A percentile compares a stretch with the other conserved stretches of the same genome.
phyloP scores from a whole-genome alignment of 1,140 invertebrate genomes.

The Orius insidiosus region DNA sequence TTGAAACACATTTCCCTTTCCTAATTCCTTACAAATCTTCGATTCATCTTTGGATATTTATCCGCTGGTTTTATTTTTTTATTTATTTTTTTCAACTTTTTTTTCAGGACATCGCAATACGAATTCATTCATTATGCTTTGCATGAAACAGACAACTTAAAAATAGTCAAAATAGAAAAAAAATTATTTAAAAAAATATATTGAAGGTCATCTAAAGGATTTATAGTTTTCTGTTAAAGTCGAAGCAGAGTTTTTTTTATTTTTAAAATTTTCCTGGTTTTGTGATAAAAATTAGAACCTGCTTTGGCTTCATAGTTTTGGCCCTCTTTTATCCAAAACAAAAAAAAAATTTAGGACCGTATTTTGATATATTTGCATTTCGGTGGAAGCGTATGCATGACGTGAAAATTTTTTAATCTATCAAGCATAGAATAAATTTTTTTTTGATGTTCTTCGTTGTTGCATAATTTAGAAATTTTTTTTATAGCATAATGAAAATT shows the following conservation, averaged over 20 bases:
- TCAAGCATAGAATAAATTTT: background rate
- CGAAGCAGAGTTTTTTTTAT: no score
- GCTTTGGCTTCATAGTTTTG: slow-evolving; percentile 21
- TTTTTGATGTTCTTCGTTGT: background rate
- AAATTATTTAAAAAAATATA: no score
- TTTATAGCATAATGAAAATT: background rate
- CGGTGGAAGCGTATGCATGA: slow-evolving; percentile 2
- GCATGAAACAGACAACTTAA: no score
- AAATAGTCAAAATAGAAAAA: no score
- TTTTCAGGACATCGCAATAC: background rate
- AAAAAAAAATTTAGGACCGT: slow-evolving; percentile 2
- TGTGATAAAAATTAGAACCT: no score
- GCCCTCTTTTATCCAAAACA: slow-evolving; percentile 14
- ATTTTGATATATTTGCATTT: slow-evolving; percentile 13
- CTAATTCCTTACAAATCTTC: background rate
- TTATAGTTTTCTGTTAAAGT: no score
- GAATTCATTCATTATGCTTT: no score
- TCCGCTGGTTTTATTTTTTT: no score
- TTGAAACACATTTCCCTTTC: background rate
- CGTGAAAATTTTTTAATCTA: no score
- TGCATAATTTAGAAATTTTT: background rate
- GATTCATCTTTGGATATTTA: slow-evolving; percentile 6
- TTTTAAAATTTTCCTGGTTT: no score
- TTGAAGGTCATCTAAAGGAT: no score
- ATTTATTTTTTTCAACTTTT: no score